Percentiles rank a stretch among this genome's conserved stretches.
phyloP scores from a whole-genome alignment of 2,888 invertebrate genomes.

The Xestia sexstrigata region DNA sequence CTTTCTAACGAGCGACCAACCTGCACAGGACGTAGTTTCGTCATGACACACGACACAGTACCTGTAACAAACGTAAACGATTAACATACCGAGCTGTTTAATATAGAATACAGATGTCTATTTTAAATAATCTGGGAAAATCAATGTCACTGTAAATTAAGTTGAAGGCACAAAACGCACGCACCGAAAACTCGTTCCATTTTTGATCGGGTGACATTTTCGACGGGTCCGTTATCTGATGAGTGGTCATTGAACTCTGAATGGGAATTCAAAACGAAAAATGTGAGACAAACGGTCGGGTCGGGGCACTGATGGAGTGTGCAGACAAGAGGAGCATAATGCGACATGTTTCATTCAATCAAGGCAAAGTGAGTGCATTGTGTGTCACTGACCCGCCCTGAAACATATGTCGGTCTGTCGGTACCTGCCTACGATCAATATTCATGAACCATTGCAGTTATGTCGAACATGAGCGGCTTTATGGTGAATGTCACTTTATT shows the following conservation, averaged over 20 bases:
- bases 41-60: conserved; percentile 72
- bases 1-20: conserved; percentile 78
- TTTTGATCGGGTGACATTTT: conserved; percentile 72
- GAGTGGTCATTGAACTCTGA: conserved; percentile 72
- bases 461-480: conserved; percentile 64
- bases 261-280: conserved; percentile 72
- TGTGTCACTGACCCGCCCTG: conserved; percentile 75
- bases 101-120: conserved; percentile 63
- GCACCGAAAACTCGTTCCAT: conserved; percentile 73
- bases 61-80: conserved; percentile 77
- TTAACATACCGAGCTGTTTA: conserved; percentile 68
- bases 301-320: conserved; percentile 60
- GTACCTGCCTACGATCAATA: conserved; percentile 74
- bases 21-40: conserved; percentile 74
- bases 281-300: conserved; percentile 61
- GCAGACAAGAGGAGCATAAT: conserved; percentile 67
- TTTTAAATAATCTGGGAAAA: conserved; percentile 71
- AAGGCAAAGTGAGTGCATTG: conserved; percentile 79
- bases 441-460: conserved; percentile 73
- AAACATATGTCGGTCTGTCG: conserved; percentile 70
- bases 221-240: conserved; percentile 73
- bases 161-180: conserved; percentile 64
- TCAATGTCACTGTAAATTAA: conserved; percentile 72
- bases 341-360: conserved; percentile 83
- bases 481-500: conserved; percentile 69